These are phyloP conservation scores for Octodon degus DNA, from an alignment of 2,113 vertebrate genomes.

Conservation along the genomic window DNA sequence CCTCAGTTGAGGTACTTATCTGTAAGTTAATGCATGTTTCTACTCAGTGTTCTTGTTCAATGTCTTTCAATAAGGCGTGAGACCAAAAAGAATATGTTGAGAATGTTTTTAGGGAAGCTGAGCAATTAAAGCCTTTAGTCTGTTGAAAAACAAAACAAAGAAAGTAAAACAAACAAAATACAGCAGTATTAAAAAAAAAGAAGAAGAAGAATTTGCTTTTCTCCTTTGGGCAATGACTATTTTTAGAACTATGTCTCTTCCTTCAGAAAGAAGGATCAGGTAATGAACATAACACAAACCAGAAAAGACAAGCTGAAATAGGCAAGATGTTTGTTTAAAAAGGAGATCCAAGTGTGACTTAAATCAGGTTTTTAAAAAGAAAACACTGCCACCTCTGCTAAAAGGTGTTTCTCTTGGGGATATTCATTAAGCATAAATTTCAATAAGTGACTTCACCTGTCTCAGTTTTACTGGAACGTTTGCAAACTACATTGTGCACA, in stretches of 20 bases:
- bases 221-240: slow-evolving; percentile 54
- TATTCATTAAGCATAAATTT: slow-evolving; percentile 29
- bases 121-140: slow-evolving; percentile 53
- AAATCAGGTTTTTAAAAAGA: slow-evolving; percentile 1
- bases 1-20: background rate
- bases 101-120: background rate
- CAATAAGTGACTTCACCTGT: slow-evolving; percentile 10
- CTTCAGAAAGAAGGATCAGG: background rate
- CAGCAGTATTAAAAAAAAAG: background rate
- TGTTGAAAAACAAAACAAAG: background rate
- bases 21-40: background rate
- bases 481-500: background rate
- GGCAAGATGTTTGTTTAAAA: background rate
- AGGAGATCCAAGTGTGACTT: background rate
- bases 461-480: slow-evolving; percentile 3
- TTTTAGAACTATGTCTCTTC: slow-evolving; percentile 38
- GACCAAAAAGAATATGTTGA: background rate
- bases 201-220: slow-evolving; percentile 37
- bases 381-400: background rate
- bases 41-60: background rate
- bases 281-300: background rate
- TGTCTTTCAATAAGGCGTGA: background rate
- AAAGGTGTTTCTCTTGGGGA: slow-evolving; percentile 38
- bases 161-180: background rate
- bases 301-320: slow-evolving; percentile 33